phyloP scores from a whole-genome alignment of 2,888 invertebrate genomes.

The Lacanobia wlatinum region DNA sequence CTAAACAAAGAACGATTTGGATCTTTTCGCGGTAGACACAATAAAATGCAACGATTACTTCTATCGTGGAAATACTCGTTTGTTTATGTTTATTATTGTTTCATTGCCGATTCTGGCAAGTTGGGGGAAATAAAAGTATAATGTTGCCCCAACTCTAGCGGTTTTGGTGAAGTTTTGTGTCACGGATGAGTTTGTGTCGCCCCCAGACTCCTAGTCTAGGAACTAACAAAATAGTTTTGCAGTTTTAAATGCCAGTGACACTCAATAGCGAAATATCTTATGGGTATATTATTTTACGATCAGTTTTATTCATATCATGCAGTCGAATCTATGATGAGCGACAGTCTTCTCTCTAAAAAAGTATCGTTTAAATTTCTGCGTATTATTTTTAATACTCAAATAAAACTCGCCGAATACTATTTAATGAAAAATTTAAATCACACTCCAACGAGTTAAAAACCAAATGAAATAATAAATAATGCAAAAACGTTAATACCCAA shows the following conservation, averaged over 20 bases:
- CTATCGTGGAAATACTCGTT: constrained; percentile 22
- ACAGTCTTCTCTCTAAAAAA: not conserved
- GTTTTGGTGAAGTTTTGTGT: constrained; percentile 9
- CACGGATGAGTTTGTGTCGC: not conserved
- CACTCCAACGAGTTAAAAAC: not conserved
- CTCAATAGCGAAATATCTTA: constrained; percentile 15
- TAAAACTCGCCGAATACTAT: not conserved
- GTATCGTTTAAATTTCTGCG: not conserved
- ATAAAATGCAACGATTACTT: constrained; percentile 61
- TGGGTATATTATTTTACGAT: constrained; percentile 10
- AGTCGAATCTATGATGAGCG: no score
- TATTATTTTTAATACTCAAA: not conserved
- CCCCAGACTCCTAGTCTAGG: not conserved
- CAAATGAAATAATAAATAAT: constrained; percentile 57
- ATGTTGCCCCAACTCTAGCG: constrained; percentile 12
- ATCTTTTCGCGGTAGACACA: constrained; percentile 57
- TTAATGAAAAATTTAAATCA: not conserved
- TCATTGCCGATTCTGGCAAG: constrained; percentile 30
- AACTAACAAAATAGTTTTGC: constrained; percentile 21
- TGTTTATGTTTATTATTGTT: constrained; percentile 49
- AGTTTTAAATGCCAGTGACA: not conserved
- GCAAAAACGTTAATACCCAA: constrained; percentile 69
- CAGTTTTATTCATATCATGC: not conserved
- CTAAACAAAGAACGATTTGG: constrained; percentile 47
- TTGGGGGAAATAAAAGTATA: constrained; percentile 41